Evolutionary conservation across 2,113 vertebrate species (phyloP), one percentile per base, ranked within the genome.

Genomic region (Chamaea fasciata): DNA sequence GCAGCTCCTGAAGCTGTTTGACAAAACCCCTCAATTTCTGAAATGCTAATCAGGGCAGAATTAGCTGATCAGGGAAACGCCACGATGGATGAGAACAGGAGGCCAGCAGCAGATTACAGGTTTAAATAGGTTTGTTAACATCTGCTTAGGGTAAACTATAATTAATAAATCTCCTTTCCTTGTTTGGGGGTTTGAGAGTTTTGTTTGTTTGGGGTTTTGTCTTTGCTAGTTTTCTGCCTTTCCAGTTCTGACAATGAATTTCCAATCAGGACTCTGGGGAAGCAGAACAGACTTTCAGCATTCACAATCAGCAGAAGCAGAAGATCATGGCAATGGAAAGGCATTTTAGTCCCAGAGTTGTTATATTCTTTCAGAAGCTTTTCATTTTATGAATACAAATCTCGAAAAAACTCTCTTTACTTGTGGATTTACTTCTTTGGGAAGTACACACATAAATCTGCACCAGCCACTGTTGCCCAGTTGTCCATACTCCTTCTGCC

Each of bases 61-160:
- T 82, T 85, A 95, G 50, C 59, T 90, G 60, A 92, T 84, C 39
- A 57, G 82, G 79, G 74, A 84, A 91, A 91, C 0, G 0, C 31
- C 53, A 74, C 13, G 8, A 76, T 71, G 79, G 78, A 83, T 44
- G 53, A 90, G n/a, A 76, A 95, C 44, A 82, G 44, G 52, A 92
- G 83, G 78, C 55, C 71, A 77, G 78, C 59, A 95, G 49, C 52
- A 89, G 69, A 83, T 75, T 64, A 69, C 64, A 71, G 60, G 69
- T 91, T 95, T 93, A 94, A 70, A 87, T n/a, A 73, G 50, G 83
- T n/a, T 91, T 94, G 83, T 87, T 92, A 97, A 94, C 89, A 95
- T 85, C 92, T 89, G 80, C 70, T 87, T 87, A 87, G 78, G 52
- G 75, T 81, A 16, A 93, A 73, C 69, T 63, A 28, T 65, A 90